Evolutionary conservation across 2,797 vertebrate genomes (phyloP).

Genomic region (Leptoclinus maculatus): DNA sequence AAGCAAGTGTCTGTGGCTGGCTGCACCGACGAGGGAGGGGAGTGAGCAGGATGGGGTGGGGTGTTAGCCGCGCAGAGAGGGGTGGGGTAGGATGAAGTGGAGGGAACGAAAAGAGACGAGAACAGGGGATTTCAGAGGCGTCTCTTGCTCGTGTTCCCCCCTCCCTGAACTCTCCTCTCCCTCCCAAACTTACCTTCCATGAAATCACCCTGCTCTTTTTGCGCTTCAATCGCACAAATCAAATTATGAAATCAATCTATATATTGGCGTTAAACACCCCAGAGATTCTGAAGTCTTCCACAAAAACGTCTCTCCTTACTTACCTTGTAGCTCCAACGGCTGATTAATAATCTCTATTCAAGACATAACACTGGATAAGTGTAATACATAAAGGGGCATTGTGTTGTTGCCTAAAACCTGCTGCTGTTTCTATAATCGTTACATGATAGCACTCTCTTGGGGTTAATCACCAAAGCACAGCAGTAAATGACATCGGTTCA

Average conservation of each 20-base stretch:
- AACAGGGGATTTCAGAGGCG: conserved; percentile 55
- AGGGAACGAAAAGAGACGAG: conserved; percentile 43
- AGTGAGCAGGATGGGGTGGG: conserved; percentile 82
- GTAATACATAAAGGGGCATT: conserved; percentile 45
- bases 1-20: conserved; percentile 80
- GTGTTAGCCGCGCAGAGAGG: conserved; percentile 64
- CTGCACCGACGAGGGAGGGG: conserved; percentile 74
- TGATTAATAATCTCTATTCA: conserved; percentile 41
- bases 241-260: conserved; percentile 24
- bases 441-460: conserved; percentile 45
- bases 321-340: neutral
- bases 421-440: conserved; percentile 29
- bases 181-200: conserved; percentile 25
- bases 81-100: conserved; percentile 74
- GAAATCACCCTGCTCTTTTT: conserved; percentile 25
- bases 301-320: conserved; percentile 13
- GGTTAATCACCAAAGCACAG: conserved; percentile 43
- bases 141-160: conserved; percentile 56
- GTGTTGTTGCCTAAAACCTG: conserved; percentile 30
- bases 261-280: conserved; percentile 19
- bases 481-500: conserved; percentile 44
- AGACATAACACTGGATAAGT: conserved; percentile 37
- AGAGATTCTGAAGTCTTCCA: conserved; percentile 11
- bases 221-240: conserved; percentile 38
- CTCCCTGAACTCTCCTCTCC: conserved; percentile 14